These are phyloP conservation scores for Ia io DNA, from an alignment of 2,113 vertebrate genomes.

Conservation along the genomic window DNA sequence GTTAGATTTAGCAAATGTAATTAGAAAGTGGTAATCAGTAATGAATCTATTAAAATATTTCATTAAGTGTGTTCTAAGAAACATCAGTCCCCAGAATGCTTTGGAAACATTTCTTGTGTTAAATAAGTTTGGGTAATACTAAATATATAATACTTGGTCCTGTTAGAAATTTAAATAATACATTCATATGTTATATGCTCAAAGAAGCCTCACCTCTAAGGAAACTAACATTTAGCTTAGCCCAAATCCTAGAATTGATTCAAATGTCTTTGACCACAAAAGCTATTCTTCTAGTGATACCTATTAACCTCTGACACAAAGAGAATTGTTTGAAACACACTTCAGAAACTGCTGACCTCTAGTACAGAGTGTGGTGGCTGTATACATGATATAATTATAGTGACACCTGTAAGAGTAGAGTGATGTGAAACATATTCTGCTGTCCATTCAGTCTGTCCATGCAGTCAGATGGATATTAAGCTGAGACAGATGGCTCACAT, in stretches of 20 bases:
- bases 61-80: neutral
- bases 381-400: neutral
- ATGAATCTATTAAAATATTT: neutral
- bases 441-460: neutral
- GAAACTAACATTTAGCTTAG: neutral
- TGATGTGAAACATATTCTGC: neutral
- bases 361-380: neutral
- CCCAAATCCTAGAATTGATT: constrained; percentile 4
- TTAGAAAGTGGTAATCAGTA: neutral
- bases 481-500: neutral
- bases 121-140: neutral
- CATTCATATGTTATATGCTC: neutral
- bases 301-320: constrained; percentile 45
- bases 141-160: neutral
- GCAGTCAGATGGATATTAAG: neutral
- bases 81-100: neutral
- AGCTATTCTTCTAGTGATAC: constrained; percentile 1
- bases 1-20: neutral
- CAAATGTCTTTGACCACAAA: constrained; percentile 30
- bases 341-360: constrained; percentile 34
- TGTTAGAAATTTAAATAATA: neutral
- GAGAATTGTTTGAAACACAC: neutral
- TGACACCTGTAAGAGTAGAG: constrained; percentile 5
- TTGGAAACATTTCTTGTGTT: neutral
- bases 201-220: neutral